These are phyloP conservation scores for Stercorarius parasiticus DNA, from an alignment of 2,113 vertebrate genomes.

Conservation along the genomic window DNA sequence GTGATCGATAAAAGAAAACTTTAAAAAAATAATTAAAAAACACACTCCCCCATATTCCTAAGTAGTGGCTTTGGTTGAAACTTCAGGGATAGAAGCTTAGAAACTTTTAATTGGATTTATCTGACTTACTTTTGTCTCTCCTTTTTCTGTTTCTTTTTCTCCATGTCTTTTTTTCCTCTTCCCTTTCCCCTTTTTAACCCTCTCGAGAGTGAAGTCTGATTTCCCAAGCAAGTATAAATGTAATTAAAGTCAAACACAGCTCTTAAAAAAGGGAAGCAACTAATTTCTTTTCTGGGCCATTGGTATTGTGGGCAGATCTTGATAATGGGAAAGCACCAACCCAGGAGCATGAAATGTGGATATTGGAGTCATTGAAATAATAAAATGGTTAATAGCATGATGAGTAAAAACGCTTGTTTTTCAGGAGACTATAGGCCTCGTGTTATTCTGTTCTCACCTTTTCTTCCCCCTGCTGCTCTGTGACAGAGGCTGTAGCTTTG, in stretches of 20 bases:
- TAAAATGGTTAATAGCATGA: not conserved
- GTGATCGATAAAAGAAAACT: not conserved
- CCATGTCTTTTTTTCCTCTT: not conserved
- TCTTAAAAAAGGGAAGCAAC: slow-evolving; percentile 33
- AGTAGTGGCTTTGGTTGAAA: not conserved
- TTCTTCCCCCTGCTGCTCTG: not conserved
- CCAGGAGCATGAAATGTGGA: not conserved
- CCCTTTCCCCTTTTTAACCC: slow-evolving; percentile 26
- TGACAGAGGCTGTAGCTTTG: not conserved
- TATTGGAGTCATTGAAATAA: slow-evolving; percentile 27
- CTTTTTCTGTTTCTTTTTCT: not conserved
- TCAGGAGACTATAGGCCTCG: not conserved
- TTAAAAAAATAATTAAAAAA: slow-evolving; percentile 17
- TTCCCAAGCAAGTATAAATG: slow-evolving; percentile 65
- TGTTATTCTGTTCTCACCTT: not conserved
- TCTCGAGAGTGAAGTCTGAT: slow-evolving; percentile 59
- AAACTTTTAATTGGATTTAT: slow-evolving; percentile 54
- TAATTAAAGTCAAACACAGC: slow-evolving; percentile 69
- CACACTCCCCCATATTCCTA: not conserved
- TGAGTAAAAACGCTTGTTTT: slow-evolving; percentile 29
- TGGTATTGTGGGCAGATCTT: slow-evolving; percentile 36
- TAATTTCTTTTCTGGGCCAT: slow-evolving; percentile 64
- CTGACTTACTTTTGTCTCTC: not conserved
- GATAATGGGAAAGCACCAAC: slow-evolving; percentile 20
- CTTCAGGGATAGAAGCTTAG: not conserved